A percentile compares a stretch with the other conserved stretches of the same genome.
These are phyloP conservation scores for Trilocha varians DNA, from an alignment of 2,888 invertebrate genomes.

Conservation along the genomic window DNA sequence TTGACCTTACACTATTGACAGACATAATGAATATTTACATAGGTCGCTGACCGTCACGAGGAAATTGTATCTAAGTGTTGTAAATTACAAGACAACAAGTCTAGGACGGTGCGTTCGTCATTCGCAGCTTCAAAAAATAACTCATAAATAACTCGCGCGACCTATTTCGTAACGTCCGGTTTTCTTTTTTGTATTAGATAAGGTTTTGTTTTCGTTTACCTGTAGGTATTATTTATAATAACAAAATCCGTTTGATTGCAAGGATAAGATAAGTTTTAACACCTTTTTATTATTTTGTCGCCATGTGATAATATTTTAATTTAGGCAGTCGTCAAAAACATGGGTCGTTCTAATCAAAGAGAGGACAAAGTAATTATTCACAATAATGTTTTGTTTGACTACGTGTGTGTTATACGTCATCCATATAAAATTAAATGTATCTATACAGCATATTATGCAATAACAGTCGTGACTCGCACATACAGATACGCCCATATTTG, in stretches of 20 bases:
- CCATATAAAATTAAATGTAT: not conserved
- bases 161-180: not conserved
- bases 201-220: not conserved
- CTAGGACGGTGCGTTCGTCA: not conserved
- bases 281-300: no score
- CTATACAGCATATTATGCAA: no score
- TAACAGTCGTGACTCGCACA: no score
- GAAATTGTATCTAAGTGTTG: slow-evolving; percentile 13
- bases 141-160: not conserved
- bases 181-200: not conserved
- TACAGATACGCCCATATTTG: no score
- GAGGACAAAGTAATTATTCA: not conserved
- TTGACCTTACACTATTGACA: not conserved
- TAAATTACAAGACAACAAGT: slow-evolving; percentile 8
- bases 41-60: slow-evolving; percentile 11
- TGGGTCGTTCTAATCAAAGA: not conserved
- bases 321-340: no score
- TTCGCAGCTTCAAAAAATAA: not conserved
- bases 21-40: slow-evolving; percentile 4
- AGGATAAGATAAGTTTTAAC: no score
- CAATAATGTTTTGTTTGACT: not conserved
- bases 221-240: no score
- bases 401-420: not conserved
- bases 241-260: no score
- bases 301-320: no score